These are phyloP conservation scores for Drosophila atripex DNA, from an alignment of 2,888 invertebrate genomes.

Conservation along the genomic window DNA sequence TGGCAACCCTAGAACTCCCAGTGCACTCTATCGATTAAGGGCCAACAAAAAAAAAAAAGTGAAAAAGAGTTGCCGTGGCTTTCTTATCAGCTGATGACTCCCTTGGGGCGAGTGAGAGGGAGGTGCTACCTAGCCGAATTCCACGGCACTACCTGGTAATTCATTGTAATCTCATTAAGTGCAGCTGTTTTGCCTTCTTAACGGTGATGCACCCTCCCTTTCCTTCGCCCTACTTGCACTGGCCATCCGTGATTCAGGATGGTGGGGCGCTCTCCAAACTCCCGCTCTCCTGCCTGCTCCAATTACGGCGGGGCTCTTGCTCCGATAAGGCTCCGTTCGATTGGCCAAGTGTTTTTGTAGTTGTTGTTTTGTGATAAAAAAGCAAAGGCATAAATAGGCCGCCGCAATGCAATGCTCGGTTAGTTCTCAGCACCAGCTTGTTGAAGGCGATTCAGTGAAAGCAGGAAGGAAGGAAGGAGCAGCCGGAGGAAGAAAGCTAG, in stretches of 20 bases:
- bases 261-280: too few species aligned
- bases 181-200: neutral
- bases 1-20: neutral
- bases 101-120: too few species aligned
- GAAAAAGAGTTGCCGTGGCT: neutral
- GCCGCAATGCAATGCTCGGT: constrained; percentile 43
- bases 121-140: neutral
- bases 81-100: neutral
- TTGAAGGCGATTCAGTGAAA: constrained; percentile 18
- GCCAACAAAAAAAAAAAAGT: too few species aligned
- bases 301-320: neutral
- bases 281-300: neutral
- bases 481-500: constrained; percentile 27
- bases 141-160: neutral
- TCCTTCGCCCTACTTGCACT: neutral
- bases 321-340: constrained; percentile 30
- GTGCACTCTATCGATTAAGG: neutral
- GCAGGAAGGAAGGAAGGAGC: constrained; percentile 3
- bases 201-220: neutral
- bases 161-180: neutral
- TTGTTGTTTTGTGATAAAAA: constrained; percentile 42
- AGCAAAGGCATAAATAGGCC: constrained; percentile 66
- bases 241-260: constrained; percentile 22
- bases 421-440: constrained; percentile 48
- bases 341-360: constrained; percentile 10